Percentiles rank a stretch among this genome's conserved stretches.
Conservation (phyloP, 1,140 invertebrate genomes). For the Stegodyphus mimosarum region DNA sequence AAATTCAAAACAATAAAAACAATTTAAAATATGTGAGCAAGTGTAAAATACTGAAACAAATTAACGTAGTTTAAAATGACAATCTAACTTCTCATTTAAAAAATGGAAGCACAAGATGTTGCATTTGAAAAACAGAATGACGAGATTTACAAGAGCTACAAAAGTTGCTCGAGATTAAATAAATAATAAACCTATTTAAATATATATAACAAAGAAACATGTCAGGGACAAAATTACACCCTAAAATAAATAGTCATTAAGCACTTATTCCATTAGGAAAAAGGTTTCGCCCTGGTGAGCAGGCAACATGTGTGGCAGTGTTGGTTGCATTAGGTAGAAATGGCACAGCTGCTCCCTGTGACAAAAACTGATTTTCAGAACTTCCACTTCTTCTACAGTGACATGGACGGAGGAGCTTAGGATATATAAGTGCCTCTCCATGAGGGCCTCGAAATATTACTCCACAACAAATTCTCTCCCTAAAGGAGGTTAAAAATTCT, state of each 20-base stretch:
- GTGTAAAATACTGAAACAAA: constrained; percentile 1
- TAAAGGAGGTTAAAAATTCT: constrained; percentile 64
- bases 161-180: not conserved
- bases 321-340: constrained; percentile 50
- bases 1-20: not conserved
- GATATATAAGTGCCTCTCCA: constrained; percentile 77
- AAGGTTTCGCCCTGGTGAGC: constrained; percentile 39
- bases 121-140: constrained; percentile 7
- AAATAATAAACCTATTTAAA: constrained; percentile 1
- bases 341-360: constrained; percentile 11
- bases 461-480: constrained; percentile 79
- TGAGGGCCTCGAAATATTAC: constrained; percentile 77
- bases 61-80: constrained; percentile 1
- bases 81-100: constrained; percentile 48
- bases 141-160: not conserved
- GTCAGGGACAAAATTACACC: not conserved
- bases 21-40: constrained; percentile 5
- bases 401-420: constrained; percentile 75
- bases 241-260: constrained; percentile 42
- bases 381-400: constrained; percentile 62
- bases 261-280: constrained; percentile 58
- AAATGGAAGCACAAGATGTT: constrained; percentile 55
- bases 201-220: constrained; percentile 9
- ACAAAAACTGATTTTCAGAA: constrained; percentile 17
- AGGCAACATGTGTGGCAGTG: constrained; percentile 61